Evolutionary conservation across 2,888 invertebrate species (phyloP), one percentile per base, ranked within the genome.

Genomic region (Epinotia demarniana): DNA sequence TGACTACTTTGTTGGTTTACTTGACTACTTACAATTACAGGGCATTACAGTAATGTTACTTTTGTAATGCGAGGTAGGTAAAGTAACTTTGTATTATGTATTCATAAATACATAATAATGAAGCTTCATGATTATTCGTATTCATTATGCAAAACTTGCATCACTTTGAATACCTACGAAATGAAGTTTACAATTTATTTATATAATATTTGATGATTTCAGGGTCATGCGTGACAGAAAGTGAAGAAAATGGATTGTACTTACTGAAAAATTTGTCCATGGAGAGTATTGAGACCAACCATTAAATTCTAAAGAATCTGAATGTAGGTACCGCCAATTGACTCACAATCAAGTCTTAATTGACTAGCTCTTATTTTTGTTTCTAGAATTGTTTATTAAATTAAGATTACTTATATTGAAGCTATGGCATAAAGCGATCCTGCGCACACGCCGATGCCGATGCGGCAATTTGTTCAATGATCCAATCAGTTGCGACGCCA

Each of bases 391-490:
- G 6, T 53, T n/a, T n/a, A 53, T 39, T 0, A 9, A 11, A 39
- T n/a, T 49, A 18, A 27, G n/a, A 81, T 81, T 77, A n/a, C n/a
- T n/a, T n/a, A 19, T 71, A 57, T 77, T 66, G n/a, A 39, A 9
- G 2, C 39, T 85, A 46, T 82, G 79, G 85, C 85, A 89, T 89
- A 86, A 86, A 74, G 60, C 82, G 77, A 72, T 81, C 82, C 75
- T 68, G 75, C 80, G 79, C 79, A 27, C 64, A 81, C 83, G 81
- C 82, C 80, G 80, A 83, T 83, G 78, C 80, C 84, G 80, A 79
- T 80, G 83, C 84, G 82, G 81, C 88, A 91, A 92, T 91, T 78
- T 92, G 88, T 83, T 84, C 89, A 92, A 92, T 92, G 89, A 90
- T 88, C 87, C 90, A 92, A 92, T 91, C 89, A 88, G 82, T 81